A percentile compares a stretch with the other conserved stretches of the same genome.
Evolutionary conservation across 2,888 invertebrate species (phyloP).

Genomic region (Conops quadrifasciatus): DNA sequence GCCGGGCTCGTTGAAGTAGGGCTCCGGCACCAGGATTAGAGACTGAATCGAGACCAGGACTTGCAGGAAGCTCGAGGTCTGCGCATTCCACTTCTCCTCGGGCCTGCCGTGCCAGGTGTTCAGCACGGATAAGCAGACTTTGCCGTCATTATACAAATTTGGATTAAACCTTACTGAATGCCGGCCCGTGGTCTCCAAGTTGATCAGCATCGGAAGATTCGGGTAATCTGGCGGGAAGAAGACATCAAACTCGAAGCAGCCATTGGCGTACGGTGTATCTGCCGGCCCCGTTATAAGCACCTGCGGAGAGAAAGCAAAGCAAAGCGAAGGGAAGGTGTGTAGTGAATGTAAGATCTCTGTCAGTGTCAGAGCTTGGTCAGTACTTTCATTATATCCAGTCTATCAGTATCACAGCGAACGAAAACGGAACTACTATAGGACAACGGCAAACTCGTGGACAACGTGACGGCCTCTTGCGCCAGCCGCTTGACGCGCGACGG

Average conservation of each 20-base stretch:
- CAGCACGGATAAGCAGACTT: constrained; percentile 92
- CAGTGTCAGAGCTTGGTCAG: constrained; percentile 10
- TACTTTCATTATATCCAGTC: constrained; percentile 95
- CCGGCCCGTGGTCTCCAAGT: constrained; percentile 88
- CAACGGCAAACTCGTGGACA: constrained; percentile 90
- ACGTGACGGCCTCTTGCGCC: constrained; percentile 93
- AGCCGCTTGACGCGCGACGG: constrained; percentile 88
- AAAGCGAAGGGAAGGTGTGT: not conserved
- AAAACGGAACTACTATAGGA: constrained; percentile 94
- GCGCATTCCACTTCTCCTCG: constrained; percentile 97
- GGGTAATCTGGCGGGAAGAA: constrained; percentile 88
- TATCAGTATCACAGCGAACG: constrained; percentile 92
- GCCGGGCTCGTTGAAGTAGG: constrained; percentile 95
- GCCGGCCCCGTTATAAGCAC: constrained; percentile 91
- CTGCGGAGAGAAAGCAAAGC: constrained; percentile 62
- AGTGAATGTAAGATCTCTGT: not conserved
- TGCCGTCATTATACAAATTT: constrained; percentile 94
- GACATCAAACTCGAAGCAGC: constrained; percentile 91
- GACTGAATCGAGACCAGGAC: constrained; percentile 94
- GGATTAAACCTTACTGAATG: constrained; percentile 92
- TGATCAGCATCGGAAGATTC: constrained; percentile 87
- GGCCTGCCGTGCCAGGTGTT: constrained; percentile 97
- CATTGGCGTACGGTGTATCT: constrained; percentile 91
- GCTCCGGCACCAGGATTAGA: constrained; percentile 89
- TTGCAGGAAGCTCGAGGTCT: constrained; percentile 92